Evolutionary conservation across 37 sponge, comb jelly and placozoan species (phyloP), one percentile per base, ranked within the genome.

Genomic region (Hexactinellida sp.): DNA sequence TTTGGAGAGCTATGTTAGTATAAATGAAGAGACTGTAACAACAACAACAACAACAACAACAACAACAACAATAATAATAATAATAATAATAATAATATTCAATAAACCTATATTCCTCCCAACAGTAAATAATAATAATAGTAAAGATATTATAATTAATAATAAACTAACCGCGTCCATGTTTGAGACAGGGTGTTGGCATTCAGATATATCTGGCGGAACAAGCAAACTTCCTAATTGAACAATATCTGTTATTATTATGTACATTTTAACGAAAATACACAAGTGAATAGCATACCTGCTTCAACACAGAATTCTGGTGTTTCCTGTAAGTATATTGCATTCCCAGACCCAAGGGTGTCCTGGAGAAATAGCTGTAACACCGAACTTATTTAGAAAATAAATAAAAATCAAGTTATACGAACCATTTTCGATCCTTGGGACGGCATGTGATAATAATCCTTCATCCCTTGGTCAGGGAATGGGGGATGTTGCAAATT

Each of bases 291-390:
- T 16, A 32, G 76, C 76, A 21, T 7, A 63, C 76, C 76, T 32
- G 76, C 76, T 63, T 63, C 76, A 25, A 63, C 76, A 63, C 76
- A 63, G 21, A 63, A 63, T 63, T 63, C 76, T 32, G 76, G 76
- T 25, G 76, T 63, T 1, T 63, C 76, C 13, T 63, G 76, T 63
- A 63, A 63, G 34, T 25, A 63, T 10, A 63, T 28, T 21, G 76
- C 76, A 25, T 63, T 10, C 34, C 34, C 76, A 63, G 34, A 7
- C 3, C 30, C 76, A n/a, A 63, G 3, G 3, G 3, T n/a, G 13
- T 63, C 76, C 76, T 63, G 76, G 3, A 63, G 13, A 32, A 25
- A 13, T 41, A 13, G 5, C 13, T 41, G n/a, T n/a, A n/a, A 5
- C 47, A 41, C 13, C 13, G 47, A 28, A 63, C 5, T 25, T 21